Evolutionary conservation across 2,113 vertebrate species (phyloP).

Genomic region (Bungarus multicinctus): DNA sequence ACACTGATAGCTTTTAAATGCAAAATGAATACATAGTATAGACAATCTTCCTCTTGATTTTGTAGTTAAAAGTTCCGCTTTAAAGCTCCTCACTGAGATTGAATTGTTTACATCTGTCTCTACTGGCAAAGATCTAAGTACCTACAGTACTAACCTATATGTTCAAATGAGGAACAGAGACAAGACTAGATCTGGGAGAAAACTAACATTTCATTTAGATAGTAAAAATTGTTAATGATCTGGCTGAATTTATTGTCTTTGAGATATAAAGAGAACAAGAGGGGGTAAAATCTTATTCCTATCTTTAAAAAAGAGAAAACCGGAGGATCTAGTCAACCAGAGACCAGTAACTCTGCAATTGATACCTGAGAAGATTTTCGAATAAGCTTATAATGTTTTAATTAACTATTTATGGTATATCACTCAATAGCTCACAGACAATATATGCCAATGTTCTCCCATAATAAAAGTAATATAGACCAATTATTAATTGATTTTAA

Average conservation of each 20-base stretch:
- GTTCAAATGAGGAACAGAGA: neutral
- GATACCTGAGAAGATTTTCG: neutral
- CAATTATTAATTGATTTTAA: neutral
- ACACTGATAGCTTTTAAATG: neutral
- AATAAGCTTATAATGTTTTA: neutral
- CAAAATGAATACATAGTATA: neutral
- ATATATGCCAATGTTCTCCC: neutral
- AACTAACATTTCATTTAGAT: neutral
- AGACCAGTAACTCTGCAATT: neutral
- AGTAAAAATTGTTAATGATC: neutral
- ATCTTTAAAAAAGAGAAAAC: neutral
- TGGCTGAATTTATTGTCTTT: neutral
- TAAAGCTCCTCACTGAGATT: neutral
- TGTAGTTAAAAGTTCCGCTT: neutral
- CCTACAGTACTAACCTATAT: neutral
- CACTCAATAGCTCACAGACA: neutral
- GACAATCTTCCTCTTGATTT: neutral
- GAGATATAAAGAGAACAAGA: neutral
- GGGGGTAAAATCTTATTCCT: neutral
- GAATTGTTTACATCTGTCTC: neutral
- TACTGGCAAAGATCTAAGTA: neutral
- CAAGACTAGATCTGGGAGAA: neutral
- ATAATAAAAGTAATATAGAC: neutral
- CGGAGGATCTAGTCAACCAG: neutral
- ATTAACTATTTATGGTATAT: neutral